phyloP scores from a whole-genome alignment of 2,113 vertebrate genomes.

The Athene noctua region DNA sequence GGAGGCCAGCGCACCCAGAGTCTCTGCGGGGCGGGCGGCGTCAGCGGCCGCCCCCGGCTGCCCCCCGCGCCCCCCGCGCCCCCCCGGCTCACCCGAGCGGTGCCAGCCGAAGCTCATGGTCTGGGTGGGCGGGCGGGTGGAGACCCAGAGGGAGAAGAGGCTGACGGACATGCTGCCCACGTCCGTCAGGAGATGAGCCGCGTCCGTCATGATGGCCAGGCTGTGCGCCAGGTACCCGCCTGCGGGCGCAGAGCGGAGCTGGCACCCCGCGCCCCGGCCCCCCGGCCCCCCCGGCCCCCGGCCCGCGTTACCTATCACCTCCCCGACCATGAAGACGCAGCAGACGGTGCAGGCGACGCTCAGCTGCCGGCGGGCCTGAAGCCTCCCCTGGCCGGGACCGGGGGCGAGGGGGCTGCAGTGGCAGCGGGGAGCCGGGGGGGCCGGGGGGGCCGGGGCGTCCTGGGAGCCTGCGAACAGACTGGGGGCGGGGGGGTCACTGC shows the following conservation, averaged over 20 bases:
- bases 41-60: neutral
- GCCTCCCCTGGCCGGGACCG: conserved; percentile 65
- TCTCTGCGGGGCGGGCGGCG: conserved; percentile 73
- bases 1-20: conserved; percentile 88
- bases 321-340: conserved; percentile 93
- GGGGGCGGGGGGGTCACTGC: neutral
- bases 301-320: conserved; percentile 74
- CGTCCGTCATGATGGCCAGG: conserved; percentile 96
- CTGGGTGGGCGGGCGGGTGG: conserved; percentile 86
- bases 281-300: fast-evolving
- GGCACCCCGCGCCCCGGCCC: fast-evolving
- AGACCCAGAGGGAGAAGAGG: conserved; percentile 96
- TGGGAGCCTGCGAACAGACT: conserved; percentile 73
- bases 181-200: conserved; percentile 91
- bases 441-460: conserved; percentile 61
- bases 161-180: conserved; percentile 96
- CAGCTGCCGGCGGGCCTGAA: conserved; percentile 86
- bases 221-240: conserved; percentile 95
- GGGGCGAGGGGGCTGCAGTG: conserved; percentile 41
- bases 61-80: fast-evolving
- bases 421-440: conserved; percentile 67
- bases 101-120: conserved; percentile 96
- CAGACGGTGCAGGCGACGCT: conserved; percentile 87
- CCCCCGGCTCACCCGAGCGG: conserved; percentile 81
- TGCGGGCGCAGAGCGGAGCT: conserved; percentile 44